These are phyloP conservation scores for Spisula solida DNA, from an alignment of 2,888 invertebrate species.

Conservation along the genomic window DNA sequence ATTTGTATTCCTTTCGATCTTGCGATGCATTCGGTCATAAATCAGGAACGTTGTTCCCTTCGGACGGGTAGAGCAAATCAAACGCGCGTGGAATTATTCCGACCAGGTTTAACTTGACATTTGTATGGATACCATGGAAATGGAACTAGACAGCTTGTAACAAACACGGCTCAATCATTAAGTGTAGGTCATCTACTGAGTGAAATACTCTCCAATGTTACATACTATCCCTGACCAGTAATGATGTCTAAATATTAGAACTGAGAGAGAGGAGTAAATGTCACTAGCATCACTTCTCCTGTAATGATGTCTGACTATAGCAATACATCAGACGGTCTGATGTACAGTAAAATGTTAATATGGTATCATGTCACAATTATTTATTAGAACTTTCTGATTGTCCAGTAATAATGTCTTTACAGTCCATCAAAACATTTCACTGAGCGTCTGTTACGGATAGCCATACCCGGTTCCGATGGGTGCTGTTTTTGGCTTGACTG, in stretches of 20 bases:
- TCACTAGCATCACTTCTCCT: neutral
- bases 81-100: constrained; percentile 65
- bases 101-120: constrained; percentile 68
- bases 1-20: constrained; percentile 54
- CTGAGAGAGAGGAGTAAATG: neutral
- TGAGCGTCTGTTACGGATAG: too few relatives aligned
- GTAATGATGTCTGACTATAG: constrained; percentile 12
- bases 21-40: constrained; percentile 63
- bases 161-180: constrained; percentile 64
- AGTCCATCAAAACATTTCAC: too few relatives aligned
- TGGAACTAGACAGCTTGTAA: constrained; percentile 69
- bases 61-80: constrained; percentile 66
- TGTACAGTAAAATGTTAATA: neutral
- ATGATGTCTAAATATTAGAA: neutral
- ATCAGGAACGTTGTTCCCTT: constrained; percentile 66
- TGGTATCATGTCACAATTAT: too few relatives aligned
- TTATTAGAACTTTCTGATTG: too few relatives aligned
- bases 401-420: too few relatives aligned
- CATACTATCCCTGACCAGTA: neutral
- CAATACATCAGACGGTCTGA: neutral
- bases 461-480: too few relatives aligned
- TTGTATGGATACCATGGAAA: constrained; percentile 63
- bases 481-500: too few relatives aligned
- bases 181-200: constrained; percentile 57
- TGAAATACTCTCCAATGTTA: constrained; percentile 9